Evolutionary conservation across 53 echinoderm and acorn worm species (phyloP).

Genomic region (Patiria pectinifera): DNA sequence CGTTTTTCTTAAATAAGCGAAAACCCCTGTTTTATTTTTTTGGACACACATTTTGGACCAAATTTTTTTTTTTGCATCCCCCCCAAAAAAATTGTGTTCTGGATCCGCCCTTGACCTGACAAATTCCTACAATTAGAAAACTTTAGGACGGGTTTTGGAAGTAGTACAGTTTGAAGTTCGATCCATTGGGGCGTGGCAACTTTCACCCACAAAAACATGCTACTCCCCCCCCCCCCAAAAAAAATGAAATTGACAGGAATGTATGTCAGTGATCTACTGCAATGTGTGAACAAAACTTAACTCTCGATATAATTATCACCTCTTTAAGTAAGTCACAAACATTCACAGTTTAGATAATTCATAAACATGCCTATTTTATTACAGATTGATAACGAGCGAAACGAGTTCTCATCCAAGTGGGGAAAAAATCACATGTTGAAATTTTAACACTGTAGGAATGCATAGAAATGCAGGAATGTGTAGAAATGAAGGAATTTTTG

Average conservation of each 20-base stretch:
- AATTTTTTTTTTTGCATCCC: too few species aligned
- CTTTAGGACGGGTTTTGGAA: too few species aligned
- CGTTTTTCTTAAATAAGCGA: too few species aligned
- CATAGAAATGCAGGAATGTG: background rate
- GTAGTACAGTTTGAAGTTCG: background rate
- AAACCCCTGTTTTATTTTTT: too few species aligned
- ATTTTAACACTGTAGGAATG: background rate
- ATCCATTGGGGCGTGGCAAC: background rate
- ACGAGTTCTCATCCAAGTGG: background rate
- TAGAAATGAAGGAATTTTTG: constrained; percentile 10
- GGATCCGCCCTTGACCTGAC: too few species aligned
- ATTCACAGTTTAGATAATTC: constrained; percentile 8
- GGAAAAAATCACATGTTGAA: background rate
- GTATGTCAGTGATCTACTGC: background rate
- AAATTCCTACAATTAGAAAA: too few species aligned
- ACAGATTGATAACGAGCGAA: background rate
- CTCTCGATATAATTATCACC: background rate
- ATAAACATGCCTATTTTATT: constrained; percentile 2
- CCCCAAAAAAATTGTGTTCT: too few species aligned
- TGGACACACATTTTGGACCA: too few species aligned
- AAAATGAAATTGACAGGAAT: background rate
- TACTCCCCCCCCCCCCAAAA: background rate
- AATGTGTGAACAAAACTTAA: background rate
- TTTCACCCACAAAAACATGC: background rate
- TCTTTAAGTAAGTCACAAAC: background rate